Evolutionary conservation across 2,888 invertebrate species (phyloP), one percentile per base, ranked within the genome.

Genomic region (Synergus umbraculus): DNA sequence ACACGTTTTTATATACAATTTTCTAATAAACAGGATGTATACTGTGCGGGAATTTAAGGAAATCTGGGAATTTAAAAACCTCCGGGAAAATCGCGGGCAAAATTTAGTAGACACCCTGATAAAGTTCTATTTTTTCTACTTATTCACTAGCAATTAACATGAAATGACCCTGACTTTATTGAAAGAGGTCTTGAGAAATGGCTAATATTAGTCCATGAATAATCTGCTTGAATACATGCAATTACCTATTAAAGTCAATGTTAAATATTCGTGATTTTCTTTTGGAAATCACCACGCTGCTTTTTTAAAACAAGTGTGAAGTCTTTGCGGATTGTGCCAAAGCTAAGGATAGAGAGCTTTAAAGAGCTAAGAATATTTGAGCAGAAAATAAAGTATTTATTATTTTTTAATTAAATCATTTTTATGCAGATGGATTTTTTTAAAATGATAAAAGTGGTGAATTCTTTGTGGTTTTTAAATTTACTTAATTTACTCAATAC

Each of bases 401-500:
- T 54, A 29, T 29, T 29, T 8, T 1, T 54, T n/a, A 54, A 54
- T 54, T 2, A 54, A 54, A n/a, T 67, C 2, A 44, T 46, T 12
- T 29, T 8, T 37, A 8, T 41, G 37, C 12, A 73, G 29, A 73
- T 73, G 49, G 37, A 54, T 73, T 54, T 73, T n/a, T 54, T 73
- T 9, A 73, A 37, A 73, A 73, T 73, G 7, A 37, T 73, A 29
- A 54, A 73, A 73, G 73, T 69, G 46, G 22, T 49, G 15, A 69
- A 69, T 69, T 69, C 69, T 0, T 49, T 69, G 49, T 69, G 69
- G 69, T 29, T 69, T 13, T 69, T 69, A 46, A 49, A 15, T 22
- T 69, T 29, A 29, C 9, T 49, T 15, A 69, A 54, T 73, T 9
- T 41, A 54, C 73, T 69, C 7, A 73, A 73, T 49, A 49, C 22